Percentiles rank a stretch among this genome's conserved stretches.
phyloP scores from a whole-genome alignment of 2,888 invertebrate genomes.

The Amphipoea lucens region DNA sequence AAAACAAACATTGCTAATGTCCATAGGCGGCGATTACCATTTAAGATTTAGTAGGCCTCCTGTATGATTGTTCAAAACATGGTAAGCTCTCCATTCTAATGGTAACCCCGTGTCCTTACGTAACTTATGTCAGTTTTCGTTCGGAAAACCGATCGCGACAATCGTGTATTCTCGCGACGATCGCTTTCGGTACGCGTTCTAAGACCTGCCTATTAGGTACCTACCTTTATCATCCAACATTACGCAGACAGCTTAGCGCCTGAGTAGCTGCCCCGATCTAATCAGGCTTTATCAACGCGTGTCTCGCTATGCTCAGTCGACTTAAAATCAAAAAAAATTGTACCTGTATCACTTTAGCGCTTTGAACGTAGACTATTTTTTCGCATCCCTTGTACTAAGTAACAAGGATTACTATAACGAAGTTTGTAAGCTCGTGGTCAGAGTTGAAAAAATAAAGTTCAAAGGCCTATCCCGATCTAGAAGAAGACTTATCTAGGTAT shows the following conservation, averaged over 20 bases:
- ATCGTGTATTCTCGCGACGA: too few relatives aligned
- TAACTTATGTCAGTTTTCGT: background rate
- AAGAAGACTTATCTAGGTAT: background rate
- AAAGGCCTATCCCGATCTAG: background rate
- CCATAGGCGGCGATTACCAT: background rate
- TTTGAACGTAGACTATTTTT: background rate
- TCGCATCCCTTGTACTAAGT: background rate
- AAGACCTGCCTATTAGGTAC: background rate
- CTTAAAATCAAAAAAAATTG: background rate
- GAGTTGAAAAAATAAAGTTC: background rate
- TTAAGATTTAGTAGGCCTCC: background rate
- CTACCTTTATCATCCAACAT: background rate
- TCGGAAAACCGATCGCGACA: too few relatives aligned
- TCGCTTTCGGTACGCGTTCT: background rate
- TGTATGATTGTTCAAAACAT: background rate
- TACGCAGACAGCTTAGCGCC: conserved; percentile 14
- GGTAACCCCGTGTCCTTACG: background rate
- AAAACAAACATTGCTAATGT: background rate
- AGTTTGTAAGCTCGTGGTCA: background rate
- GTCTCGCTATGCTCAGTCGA: background rate
- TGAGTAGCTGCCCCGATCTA: conserved; percentile 8
- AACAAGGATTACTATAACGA: background rate
- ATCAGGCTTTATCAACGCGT: conserved; percentile 8
- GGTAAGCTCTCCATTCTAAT: too few relatives aligned
- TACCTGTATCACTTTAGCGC: conserved; percentile 8